Percentiles rank a stretch among this genome's conserved stretches.
Conservation (phyloP, 2,113 vertebrate genomes). For the Zapus hudsonius region DNA sequence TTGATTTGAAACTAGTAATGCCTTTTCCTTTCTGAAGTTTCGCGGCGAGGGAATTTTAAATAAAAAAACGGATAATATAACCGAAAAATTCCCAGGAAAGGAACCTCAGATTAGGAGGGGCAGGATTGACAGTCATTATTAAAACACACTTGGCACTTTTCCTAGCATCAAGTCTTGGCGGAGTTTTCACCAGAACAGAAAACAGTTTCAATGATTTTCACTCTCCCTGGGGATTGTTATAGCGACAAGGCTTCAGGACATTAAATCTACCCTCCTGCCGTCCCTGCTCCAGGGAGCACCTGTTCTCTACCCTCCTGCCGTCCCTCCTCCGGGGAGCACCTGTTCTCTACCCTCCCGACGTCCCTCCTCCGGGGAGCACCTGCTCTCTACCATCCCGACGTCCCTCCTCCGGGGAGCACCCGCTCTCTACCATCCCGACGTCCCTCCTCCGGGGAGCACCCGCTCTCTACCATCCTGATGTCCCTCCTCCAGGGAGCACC, state of each 20-base stretch:
- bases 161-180: neutral
- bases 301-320: conserved; percentile 71
- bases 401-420: conserved; percentile 49
- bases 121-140: neutral
- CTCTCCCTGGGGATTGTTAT: conserved; percentile 13
- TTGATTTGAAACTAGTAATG: conserved; percentile 12
- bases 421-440: conserved; percentile 71
- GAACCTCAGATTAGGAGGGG: neutral
- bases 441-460: conserved; percentile 49
- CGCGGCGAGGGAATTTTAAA: neutral
- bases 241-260: too few species aligned
- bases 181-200: conserved; percentile 21
- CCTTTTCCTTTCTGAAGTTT: neutral
- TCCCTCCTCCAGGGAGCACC: conserved; percentile 49
- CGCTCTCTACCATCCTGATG: conserved; percentile 71
- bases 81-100: neutral
- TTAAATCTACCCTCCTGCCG: too few species aligned
- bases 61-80: conserved; percentile 8
- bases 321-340: conserved; percentile 49
- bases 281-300: conserved; percentile 49
- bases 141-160: neutral
- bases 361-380: conserved; percentile 49
- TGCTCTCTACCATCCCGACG: conserved; percentile 71
- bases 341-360: conserved; percentile 71
- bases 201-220: conserved; percentile 44